Evolutionary conservation across 1,140 invertebrate genomes (phyloP).

Genomic region (Trichoplusia ni): DNA sequence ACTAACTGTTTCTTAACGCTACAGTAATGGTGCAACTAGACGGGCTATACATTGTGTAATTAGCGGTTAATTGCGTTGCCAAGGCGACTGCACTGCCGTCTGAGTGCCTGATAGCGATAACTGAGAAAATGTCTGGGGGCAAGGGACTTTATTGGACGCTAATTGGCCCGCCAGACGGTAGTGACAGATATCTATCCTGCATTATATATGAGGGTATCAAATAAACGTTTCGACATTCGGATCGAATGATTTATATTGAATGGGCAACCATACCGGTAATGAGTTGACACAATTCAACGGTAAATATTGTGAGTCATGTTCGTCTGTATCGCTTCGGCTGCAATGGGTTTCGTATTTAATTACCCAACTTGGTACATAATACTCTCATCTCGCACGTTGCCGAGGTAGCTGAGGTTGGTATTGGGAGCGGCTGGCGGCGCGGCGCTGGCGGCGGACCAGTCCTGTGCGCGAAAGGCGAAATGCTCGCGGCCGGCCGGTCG

Average conservation of each 20-base stretch:
- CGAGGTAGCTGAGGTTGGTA: conserved; percentile 43
- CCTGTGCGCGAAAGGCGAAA: conserved; percentile 76
- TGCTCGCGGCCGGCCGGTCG: conserved; percentile 68
- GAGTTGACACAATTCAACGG: conserved; percentile 17
- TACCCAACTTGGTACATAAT: conserved; percentile 30
- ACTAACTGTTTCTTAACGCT: conserved; percentile 29
- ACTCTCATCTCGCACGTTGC: conserved; percentile 34
- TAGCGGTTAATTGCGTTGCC: conserved; percentile 55
- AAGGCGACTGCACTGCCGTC: conserved; percentile 46
- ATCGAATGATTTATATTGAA: conserved; percentile 15
- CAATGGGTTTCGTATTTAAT: conserved; percentile 27
- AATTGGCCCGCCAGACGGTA: conserved; percentile 69
- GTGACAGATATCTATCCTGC: conserved; percentile 47
- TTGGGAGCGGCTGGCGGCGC: too few relatives aligned
- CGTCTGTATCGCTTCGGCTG: conserved; percentile 13
- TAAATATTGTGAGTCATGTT: conserved; percentile 28
- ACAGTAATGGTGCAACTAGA: conserved; percentile 30
- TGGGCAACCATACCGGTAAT: not conserved
- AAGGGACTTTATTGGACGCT: conserved; percentile 62
- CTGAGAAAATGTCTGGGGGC: conserved; percentile 62
- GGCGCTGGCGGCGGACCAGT: conserved; percentile 70
- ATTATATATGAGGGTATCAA: conserved; percentile 34
- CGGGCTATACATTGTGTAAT: conserved; percentile 50
- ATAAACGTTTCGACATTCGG: conserved; percentile 16
- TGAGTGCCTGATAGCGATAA: conserved; percentile 57